Evolutionary conservation across 2,888 invertebrate genomes (phyloP), one percentile per base, ranked within the genome.

Genomic region (Synanthedon myopaeformis): DNA sequence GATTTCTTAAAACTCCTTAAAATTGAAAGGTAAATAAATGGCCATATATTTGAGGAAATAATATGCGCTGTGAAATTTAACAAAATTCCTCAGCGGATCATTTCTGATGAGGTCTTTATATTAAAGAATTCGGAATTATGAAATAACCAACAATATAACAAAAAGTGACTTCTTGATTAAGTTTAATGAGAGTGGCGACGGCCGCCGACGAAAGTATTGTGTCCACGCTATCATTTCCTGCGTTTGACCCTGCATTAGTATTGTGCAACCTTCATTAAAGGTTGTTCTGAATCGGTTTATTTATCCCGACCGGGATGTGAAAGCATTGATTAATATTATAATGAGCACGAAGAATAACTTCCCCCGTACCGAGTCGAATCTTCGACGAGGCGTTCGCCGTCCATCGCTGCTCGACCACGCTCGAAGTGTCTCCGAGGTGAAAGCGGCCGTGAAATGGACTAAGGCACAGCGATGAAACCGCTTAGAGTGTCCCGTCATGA

Each of bases 271-370:
- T 65, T 71, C 67, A 75, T 72, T 75, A 74, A 72, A 69, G 59
- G 66, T 55, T 56, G 54, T 72, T 73, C 69, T 69, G 72, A 70
- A 62, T 62, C 68, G 68, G 67, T 70, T 67, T 70, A 72, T 79
- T 70, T 69, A 74, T 74, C 69, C 71, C 70, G 66, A 64, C 62
- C 68, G 51, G 57, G 59, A 77, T 76, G 73, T 74, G 75, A 76
- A 67, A 72, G 74, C 79, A 78, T 79, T 82, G 76, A 83, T 82
- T 83, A 82, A 82, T 82, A 82, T 80, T 80, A 73, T 82, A 82
- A 84, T 83, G 82, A 83, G 79, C 70, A 67, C 72, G 67, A 73
- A 66, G 72, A 61, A 70, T 69, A 69, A 63, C 65, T 57, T 61
- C 61, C 69, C 57, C n/a, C 49, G 14, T 51, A 35, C 28, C 41